Evolutionary conservation across 1,140 invertebrate genomes (phyloP), one percentile per base, ranked within the genome.

Genomic region (Augochlora pura): DNA sequence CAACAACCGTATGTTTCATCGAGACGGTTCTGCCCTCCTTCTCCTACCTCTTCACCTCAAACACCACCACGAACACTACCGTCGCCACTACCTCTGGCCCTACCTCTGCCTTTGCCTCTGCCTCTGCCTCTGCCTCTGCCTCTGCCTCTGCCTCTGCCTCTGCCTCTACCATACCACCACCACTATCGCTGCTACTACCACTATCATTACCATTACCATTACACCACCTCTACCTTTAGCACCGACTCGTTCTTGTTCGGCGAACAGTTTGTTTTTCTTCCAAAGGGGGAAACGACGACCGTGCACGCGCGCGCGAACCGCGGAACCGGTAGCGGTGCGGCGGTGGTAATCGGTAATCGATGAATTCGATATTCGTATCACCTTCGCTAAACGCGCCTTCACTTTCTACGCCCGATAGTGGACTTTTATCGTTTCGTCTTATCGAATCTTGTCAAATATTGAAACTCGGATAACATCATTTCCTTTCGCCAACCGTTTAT

Each of bases 181-280:
- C 42, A 46, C 39, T 42, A 42, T 12, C 42, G 12, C 9, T 42
- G 12, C 14, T 14, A 12, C 10, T 46, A 46, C 9, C 42, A 46
- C 2, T 46, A 46, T 12, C 42, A 46, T 46, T 46, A 46, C 42
- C 42, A 46, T 46, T 46, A 12, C 10, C 42, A 46, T 12, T 46
- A 46, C 42, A 46, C 42, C 42, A 46, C 42, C 42, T 46, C 42
- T 10, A 46, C 42, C 10, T 46, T 46, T 14, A 46, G 42, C 42
- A 14, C 14, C 42, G 42, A 10, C 42, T 46, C 10, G 42, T 73
- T 80, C 23, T 72, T 59, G 49, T 70, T 67, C 67, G 59, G 75
- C 67, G 74, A 57, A 75, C 80, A 66, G 39, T 60, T 71, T 76
- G 82, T 85, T 75, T 88, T 77, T 80, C 79, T 84, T 75, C 60